phyloP scores from a whole-genome alignment of 1,140 invertebrate genomes.

The Frieseomelitta varia region DNA sequence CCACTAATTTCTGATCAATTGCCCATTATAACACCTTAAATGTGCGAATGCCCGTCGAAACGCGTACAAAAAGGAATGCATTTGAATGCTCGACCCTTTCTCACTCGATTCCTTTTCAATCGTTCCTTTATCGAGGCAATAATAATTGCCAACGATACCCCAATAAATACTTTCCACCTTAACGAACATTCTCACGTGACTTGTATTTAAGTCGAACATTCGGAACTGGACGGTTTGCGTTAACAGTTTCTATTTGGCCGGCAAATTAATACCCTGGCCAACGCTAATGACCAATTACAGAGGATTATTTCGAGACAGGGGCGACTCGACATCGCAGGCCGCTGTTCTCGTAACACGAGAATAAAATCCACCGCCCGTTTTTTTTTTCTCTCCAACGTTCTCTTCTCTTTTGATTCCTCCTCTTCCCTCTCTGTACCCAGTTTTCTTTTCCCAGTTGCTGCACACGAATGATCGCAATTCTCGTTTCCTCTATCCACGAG shows the following conservation, averaged over 20 bases:
- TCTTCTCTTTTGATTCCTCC: neutral
- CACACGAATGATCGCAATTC: neutral
- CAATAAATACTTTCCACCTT: neutral
- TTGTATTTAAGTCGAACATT: neutral
- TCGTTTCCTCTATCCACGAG: conserved; percentile 1
- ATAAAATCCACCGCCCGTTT: conserved; percentile 1
- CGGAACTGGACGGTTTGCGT: neutral
- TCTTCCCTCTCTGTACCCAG: neutral
- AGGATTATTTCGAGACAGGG: neutral
- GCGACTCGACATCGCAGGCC: neutral
- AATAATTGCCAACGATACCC: neutral
- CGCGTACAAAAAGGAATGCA: neutral
- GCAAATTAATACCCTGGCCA: neutral
- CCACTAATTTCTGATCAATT: neutral
- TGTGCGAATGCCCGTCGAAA: conserved; percentile 1
- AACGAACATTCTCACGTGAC: too few species aligned
- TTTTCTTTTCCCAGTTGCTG: neutral
- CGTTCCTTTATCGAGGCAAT: neutral
- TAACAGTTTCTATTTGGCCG: neutral
- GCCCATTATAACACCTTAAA: neutral
- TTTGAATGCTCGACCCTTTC: neutral
- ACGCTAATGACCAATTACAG: neutral
- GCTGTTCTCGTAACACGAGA: conserved; percentile 1
- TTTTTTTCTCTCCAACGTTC: neutral
- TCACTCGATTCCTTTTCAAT: neutral